Conservation (phyloP, 2,113 vertebrate species). For the Stercorarius parasiticus region DNA sequence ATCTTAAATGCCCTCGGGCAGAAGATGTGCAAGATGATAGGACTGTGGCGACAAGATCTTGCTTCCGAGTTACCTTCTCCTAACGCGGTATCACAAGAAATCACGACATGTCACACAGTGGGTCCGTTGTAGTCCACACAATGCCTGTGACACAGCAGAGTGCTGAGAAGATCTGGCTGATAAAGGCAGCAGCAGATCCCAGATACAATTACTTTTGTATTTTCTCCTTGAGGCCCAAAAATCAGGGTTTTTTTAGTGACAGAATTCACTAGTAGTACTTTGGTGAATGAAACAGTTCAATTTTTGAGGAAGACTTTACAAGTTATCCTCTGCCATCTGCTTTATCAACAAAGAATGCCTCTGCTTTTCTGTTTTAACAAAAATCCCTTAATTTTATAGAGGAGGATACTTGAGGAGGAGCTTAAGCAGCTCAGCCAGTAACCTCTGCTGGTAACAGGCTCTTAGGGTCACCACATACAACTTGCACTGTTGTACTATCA, state of each 20-base stretch:
- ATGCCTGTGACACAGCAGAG: neutral
- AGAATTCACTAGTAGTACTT: neutral
- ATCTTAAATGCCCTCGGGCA: slow-evolving; percentile 5
- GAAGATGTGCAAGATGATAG: neutral
- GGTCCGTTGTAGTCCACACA: neutral
- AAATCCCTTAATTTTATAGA: neutral
- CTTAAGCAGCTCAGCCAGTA: neutral
- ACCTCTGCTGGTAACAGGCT: neutral
- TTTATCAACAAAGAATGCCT: neutral
- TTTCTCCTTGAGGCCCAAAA: neutral
- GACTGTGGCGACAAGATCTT: neutral
- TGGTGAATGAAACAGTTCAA: neutral
- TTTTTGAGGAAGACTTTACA: neutral
- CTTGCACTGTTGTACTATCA: neutral
- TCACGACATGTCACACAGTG: neutral
- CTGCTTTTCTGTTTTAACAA: neutral
- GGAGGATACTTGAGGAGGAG: neutral
- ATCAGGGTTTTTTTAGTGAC: neutral
- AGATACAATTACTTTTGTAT: neutral
- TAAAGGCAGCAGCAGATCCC: neutral
- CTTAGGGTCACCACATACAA: neutral
- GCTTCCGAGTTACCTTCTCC: neutral
- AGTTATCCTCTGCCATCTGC: neutral
- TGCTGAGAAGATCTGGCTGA: neutral
- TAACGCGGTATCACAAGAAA: neutral